phyloP scores from a whole-genome alignment of 2,113 vertebrate species.

The Microcebus tavaratra region DNA sequence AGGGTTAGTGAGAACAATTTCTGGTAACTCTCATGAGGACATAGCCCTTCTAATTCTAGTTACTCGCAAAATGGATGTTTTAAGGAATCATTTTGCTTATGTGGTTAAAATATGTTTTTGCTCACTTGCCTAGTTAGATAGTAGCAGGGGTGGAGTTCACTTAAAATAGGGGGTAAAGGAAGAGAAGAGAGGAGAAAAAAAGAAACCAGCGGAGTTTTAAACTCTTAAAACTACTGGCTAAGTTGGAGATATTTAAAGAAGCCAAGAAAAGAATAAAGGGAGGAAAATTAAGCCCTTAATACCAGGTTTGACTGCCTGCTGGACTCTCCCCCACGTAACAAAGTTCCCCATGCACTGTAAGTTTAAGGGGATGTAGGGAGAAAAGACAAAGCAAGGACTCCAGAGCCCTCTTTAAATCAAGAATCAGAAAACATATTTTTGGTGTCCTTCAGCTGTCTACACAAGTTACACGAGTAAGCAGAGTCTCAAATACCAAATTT shows the following conservation, averaged over 20 bases:
- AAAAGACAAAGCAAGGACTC: neutral
- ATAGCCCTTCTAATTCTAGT: constrained; percentile 27
- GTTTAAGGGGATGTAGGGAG: neutral
- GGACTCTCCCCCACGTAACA: neutral
- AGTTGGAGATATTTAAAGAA: constrained; percentile 5
- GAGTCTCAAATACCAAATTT: neutral
- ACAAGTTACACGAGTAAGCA: neutral
- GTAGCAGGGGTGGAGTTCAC: neutral
- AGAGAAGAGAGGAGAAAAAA: neutral
- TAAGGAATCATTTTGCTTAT: constrained; percentile 50
- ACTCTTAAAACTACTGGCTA: constrained; percentile 18
- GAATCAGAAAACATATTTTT: neutral
- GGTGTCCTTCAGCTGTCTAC: neutral
- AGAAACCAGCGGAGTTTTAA: constrained; percentile 34
- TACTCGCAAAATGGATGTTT: constrained; percentile 43
- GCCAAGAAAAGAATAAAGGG: neutral
- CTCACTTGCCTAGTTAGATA: neutral
- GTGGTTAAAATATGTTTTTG: constrained; percentile 30
- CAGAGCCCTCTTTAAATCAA: neutral
- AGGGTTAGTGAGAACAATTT: constrained; percentile 31
- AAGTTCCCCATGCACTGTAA: neutral
- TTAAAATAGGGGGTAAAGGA: neutral
- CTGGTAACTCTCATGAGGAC: constrained; percentile 30
- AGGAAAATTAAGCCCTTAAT: constrained; percentile 2
- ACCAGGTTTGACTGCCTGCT: neutral